Evolutionary conservation across 2,888 invertebrate species (phyloP).

Genomic region (Aquatica leii): DNA sequence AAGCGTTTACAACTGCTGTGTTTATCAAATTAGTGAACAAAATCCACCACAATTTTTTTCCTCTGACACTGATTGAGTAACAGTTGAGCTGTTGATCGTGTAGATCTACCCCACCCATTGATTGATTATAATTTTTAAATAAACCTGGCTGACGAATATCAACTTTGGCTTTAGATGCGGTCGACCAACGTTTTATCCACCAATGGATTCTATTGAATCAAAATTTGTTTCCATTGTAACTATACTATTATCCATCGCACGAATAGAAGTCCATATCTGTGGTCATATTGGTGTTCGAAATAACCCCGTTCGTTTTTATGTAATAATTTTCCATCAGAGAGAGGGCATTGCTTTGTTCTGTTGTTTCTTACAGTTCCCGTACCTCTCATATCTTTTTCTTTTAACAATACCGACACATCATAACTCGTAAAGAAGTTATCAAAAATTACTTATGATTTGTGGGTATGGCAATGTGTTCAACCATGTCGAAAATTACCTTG

Average conservation of each 20-base stretch:
- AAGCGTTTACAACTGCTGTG: conserved; percentile 17
- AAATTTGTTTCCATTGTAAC: too few species aligned
- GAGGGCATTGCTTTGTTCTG: background rate
- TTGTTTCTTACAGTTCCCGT: background rate
- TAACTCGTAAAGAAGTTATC: background rate
- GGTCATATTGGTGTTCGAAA: too few species aligned
- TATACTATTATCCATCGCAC: too few species aligned
- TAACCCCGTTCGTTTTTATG: too few species aligned
- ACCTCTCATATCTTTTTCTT: background rate
- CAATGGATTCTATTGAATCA: too few species aligned
- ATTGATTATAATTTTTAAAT: too few species aligned
- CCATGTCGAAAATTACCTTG: conserved; percentile 7
- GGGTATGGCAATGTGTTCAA: background rate
- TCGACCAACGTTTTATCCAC: background rate
- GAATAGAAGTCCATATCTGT: too few species aligned
- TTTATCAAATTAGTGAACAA: conserved; percentile 27
- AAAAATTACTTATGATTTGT: background rate
- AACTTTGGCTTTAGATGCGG: background rate
- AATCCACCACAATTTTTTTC: conserved; percentile 44
- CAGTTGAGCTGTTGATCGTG: too few species aligned
- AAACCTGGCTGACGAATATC: too few species aligned
- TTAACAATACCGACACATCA: too few species aligned
- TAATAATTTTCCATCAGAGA: too few species aligned
- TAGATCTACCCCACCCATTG: too few species aligned
- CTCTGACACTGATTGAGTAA: conserved; percentile 40